phyloP scores from a whole-genome alignment of 2,888 invertebrate species.

The Heliconius charithonia region DNA sequence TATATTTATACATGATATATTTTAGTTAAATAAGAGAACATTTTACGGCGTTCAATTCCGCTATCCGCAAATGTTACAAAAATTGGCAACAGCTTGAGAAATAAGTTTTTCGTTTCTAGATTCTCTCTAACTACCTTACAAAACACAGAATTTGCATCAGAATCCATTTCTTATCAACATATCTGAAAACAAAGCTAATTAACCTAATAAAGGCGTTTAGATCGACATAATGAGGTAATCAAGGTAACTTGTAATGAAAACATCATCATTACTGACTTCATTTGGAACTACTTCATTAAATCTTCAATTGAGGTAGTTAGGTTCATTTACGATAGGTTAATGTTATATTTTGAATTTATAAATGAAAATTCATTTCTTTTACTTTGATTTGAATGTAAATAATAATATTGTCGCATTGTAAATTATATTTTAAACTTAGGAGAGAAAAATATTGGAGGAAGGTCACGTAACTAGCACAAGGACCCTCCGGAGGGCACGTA shows the following conservation, averaged over 20 bases:
- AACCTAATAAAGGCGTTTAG: neutral
- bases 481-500: no score
- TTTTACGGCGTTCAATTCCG: no score
- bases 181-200: neutral
- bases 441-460: no score
- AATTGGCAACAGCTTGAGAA: neutral
- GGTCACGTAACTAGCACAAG: no score
- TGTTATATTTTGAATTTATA: neutral
- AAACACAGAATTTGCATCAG: neutral
- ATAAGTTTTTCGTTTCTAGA: neutral
- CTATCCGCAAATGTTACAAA: neutral
- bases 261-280: constrained; percentile 9
- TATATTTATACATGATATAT: neutral
- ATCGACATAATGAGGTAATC: constrained; percentile 15
- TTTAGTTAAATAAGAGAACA: neutral
- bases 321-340: neutral
- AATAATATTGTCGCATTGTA: no score
- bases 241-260: neutral
- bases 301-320: constrained; percentile 6
- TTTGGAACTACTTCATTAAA: constrained; percentile 15
- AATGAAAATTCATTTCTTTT: neutral
- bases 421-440: no score
- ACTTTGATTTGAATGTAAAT: neutral
- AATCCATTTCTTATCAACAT: neutral
- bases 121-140: neutral